phyloP scores from a whole-genome alignment of 2,888 invertebrate genomes.

The Itoplectis maculator region DNA sequence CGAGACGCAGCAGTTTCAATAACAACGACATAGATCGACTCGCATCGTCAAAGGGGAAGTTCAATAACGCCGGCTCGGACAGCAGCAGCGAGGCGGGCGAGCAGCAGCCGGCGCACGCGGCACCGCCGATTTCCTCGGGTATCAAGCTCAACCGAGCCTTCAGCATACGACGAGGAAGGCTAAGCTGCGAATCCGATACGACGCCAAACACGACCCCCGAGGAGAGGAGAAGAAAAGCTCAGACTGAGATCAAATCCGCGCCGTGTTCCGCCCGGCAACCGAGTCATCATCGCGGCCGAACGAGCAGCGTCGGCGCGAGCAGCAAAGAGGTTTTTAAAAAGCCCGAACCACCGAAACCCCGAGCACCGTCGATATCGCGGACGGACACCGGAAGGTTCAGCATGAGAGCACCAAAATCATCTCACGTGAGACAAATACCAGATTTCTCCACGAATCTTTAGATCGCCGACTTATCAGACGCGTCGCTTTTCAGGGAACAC shows the following conservation, averaged over 20 bases:
- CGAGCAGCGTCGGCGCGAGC: conserved; percentile 71
- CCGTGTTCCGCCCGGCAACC: conserved; percentile 72
- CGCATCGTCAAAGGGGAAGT: conserved; percentile 69
- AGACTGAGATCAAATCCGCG: conserved; percentile 74
- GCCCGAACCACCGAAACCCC: conserved; percentile 73
- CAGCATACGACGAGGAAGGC: conserved; percentile 78
- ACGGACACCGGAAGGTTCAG: conserved; percentile 89
- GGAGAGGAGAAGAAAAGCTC: conserved; percentile 76
- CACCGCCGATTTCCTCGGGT: conserved; percentile 75
- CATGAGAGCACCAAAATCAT: conserved; percentile 85
- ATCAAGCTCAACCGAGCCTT: conserved; percentile 79
- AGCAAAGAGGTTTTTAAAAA: conserved; percentile 75
- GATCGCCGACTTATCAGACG: background rate
- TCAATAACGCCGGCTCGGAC: conserved; percentile 73
- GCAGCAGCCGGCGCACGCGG: conserved; percentile 68
- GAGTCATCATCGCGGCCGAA: conserved; percentile 74
- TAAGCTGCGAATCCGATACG: conserved; percentile 79
- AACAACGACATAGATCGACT: conserved; percentile 75
- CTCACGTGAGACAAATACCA: conserved; percentile 75
- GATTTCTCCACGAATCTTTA: too few species aligned
- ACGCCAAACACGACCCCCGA: conserved; percentile 80
- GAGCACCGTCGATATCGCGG: conserved; percentile 85
- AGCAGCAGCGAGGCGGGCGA: conserved; percentile 80
- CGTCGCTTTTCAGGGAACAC: conserved; percentile 58
- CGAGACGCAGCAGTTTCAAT: conserved; percentile 78